Percentiles rank a stretch among this genome's conserved stretches.
These are phyloP conservation scores for Bungarus multicinctus DNA, from an alignment of 2,113 vertebrate species.

Conservation along the genomic window DNA sequence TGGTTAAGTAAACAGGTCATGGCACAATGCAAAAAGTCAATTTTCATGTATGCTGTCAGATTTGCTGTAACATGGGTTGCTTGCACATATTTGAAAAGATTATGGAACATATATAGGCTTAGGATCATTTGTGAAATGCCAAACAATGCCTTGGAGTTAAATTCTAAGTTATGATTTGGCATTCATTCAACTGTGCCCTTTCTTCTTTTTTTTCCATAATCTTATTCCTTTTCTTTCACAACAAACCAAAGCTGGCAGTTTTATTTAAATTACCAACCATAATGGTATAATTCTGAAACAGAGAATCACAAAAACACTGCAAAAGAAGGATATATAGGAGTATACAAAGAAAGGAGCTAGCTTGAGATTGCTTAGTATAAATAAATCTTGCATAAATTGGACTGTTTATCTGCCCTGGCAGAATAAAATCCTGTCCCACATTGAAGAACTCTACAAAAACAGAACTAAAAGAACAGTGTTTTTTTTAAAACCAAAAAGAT, in stretches of 20 bases:
- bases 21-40: neutral
- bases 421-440: neutral
- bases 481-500: neutral
- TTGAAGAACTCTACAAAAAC: neutral
- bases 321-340: neutral
- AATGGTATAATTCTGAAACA: neutral
- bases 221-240: neutral
- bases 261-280: neutral
- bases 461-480: neutral
- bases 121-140: neutral
- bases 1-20: neutral
- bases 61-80: neutral
- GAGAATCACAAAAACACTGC: neutral
- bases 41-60: neutral
- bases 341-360: neutral
- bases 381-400: neutral
- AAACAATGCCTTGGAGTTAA: neutral
- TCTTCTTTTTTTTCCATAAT: neutral
- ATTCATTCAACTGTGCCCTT: neutral
- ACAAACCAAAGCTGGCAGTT: neutral
- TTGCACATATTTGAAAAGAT: neutral
- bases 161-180: neutral
- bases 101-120: neutral
- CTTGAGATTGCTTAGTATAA: neutral
- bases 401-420: neutral